A percentile compares a stretch with the other conserved stretches of the same genome.
Conservation (phyloP, 2,797 vertebrate genomes). For the Muscicapa striata region DNA sequence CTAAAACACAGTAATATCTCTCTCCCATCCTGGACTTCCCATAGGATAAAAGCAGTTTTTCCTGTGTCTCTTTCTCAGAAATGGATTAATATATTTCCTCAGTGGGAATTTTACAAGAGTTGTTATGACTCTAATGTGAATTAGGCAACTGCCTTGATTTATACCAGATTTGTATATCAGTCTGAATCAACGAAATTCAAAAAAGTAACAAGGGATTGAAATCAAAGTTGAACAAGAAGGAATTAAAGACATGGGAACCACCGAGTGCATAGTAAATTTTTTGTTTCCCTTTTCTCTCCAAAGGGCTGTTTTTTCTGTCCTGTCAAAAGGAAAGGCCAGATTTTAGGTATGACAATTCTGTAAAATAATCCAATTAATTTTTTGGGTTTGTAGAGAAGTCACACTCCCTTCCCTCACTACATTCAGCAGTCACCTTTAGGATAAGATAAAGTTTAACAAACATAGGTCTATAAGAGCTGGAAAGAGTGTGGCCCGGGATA, state of each 20-base stretch:
- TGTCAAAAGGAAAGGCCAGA: neutral
- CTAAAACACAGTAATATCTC: neutral
- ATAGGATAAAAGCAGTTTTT: neutral
- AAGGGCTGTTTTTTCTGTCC: neutral
- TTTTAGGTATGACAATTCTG: neutral
- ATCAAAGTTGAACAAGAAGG: neutral
- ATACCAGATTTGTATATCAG: neutral
- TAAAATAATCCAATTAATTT: neutral
- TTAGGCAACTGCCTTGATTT: neutral
- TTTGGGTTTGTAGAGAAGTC: neutral
- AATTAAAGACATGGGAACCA: neutral
- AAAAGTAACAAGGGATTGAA: neutral
- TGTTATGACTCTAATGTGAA: neutral
- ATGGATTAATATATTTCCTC: neutral
- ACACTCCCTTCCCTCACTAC: neutral
- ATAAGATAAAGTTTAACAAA: neutral
- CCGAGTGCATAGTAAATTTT: neutral
- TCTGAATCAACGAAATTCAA: neutral
- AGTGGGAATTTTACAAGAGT: neutral
- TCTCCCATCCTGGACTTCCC: neutral
- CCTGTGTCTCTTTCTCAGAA: neutral
- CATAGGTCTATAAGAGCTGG: accelerated
- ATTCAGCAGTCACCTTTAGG: neutral
- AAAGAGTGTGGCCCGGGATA: neutral
- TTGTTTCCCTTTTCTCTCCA: neutral